phyloP scores from a whole-genome alignment of 2,888 invertebrate genomes.

The Xestia xanthographa region DNA sequence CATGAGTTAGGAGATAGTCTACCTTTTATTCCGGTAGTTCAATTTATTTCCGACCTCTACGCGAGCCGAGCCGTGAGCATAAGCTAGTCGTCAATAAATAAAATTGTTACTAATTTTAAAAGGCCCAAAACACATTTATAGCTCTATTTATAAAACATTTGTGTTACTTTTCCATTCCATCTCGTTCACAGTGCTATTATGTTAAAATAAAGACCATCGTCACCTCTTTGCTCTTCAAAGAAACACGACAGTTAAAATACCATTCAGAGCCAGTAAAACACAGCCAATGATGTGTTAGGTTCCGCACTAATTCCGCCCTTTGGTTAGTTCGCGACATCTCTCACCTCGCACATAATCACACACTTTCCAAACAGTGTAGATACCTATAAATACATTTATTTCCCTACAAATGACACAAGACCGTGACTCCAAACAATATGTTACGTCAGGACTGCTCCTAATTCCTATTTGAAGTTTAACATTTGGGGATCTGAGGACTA shows the following conservation, averaged over 20 bases:
- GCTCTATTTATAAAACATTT: background rate
- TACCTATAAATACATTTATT: conserved; percentile 60
- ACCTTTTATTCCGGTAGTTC: background rate
- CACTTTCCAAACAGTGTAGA: conserved; percentile 24
- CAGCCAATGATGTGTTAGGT: conserved; percentile 29
- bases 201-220: background rate
- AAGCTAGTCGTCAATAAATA: background rate
- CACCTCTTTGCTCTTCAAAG: conserved; percentile 35
- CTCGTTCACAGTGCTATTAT: background rate
- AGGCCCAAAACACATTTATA: background rate
- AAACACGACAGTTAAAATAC: conserved; percentile 11
- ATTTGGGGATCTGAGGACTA: conserved; percentile 74
- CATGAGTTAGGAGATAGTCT: background rate
- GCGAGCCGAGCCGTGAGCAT: background rate
- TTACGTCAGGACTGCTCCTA: conserved; percentile 80
- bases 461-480: conserved; percentile 83
- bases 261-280: conserved; percentile 33
- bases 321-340: conserved; percentile 31
- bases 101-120: background rate
- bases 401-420: conserved; percentile 65
- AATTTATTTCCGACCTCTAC: background rate
- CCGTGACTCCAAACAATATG: conserved; percentile 78
- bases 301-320: conserved; percentile 47
- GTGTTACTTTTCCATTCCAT: background rate
- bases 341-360: conserved; percentile 52